Conservation (phyloP, 2,888 invertebrate genomes). For the Ornithoptera alexandrae region DNA sequence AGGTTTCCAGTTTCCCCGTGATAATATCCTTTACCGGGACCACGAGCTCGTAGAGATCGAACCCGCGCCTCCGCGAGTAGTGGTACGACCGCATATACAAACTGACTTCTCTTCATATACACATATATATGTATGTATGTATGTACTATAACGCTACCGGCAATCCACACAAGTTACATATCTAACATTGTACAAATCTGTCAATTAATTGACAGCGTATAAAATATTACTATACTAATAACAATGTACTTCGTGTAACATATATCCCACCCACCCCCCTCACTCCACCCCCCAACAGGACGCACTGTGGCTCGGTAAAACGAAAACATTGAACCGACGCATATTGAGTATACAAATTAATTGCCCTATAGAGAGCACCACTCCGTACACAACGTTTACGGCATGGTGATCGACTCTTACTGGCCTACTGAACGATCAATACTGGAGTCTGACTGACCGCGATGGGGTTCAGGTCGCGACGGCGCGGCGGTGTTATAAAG, state of each 20-base stretch:
- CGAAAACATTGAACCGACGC: neutral
- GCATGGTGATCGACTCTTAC: neutral
- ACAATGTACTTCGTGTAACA: slow-evolving; percentile 13
- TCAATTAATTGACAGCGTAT: slow-evolving; percentile 12
- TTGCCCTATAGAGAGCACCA: slow-evolving; percentile 10
- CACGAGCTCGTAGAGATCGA: no score
- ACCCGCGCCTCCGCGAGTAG: no score
- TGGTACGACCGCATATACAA: no score
- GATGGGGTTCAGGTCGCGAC: slow-evolving; percentile 8
- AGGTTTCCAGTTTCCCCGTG: no score
- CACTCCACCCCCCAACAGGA: neutral
- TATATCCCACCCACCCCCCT: neutral
- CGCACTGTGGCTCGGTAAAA: neutral
- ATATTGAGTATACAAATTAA: slow-evolving; percentile 13
- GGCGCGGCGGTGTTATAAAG: slow-evolving; percentile 37
- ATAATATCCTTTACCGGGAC: no score
- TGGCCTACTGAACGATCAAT: neutral
- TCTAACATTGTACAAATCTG: slow-evolving; percentile 24
- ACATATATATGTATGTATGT: no score
- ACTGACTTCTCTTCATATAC: no score
- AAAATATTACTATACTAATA: slow-evolving; percentile 11
- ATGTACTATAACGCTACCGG: slow-evolving; percentile 12
- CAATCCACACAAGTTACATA: slow-evolving; percentile 26
- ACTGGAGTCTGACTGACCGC: slow-evolving; percentile 16
- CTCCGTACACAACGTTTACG: no score